These are phyloP conservation scores for Melanophora roralis DNA, from an alignment of 2,888 invertebrate species.

Conservation along the genomic window DNA sequence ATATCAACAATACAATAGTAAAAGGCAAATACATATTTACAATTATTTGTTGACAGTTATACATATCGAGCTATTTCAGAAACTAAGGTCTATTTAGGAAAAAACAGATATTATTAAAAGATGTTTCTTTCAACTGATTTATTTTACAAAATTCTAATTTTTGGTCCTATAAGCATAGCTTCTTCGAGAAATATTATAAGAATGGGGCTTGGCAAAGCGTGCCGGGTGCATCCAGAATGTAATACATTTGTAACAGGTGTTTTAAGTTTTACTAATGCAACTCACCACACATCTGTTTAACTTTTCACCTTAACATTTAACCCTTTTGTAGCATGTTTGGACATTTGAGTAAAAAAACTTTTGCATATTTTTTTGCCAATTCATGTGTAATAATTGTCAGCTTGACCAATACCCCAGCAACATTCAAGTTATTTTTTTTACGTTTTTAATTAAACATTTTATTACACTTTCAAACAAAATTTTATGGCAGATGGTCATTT, in stretches of 20 bases:
- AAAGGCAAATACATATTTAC: no score
- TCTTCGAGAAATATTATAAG: no score
- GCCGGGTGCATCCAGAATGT: no score
- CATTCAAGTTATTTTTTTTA: constrained; percentile 8
- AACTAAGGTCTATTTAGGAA: no score
- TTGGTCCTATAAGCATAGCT: no score
- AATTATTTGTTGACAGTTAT: no score
- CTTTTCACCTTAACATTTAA: constrained; percentile 38
- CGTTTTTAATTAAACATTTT: constrained; percentile 42
- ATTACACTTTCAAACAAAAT: constrained; percentile 38
- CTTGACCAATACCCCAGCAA: constrained; percentile 40
- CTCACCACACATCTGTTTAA: constrained; percentile 38
- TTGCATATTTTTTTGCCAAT: constrained; percentile 32
- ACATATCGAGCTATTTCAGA: no score
- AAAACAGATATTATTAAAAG: no score
- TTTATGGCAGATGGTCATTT: constrained; percentile 51
- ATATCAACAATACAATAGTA: no score
- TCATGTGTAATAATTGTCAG: constrained; percentile 53
- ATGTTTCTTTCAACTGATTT: no score
- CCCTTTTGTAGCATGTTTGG: neutral
- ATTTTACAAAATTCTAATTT: no score
- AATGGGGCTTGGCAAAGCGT: no score
- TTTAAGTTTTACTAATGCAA: neutral
- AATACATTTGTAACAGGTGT: neutral
- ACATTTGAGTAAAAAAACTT: neutral